These are phyloP conservation scores for Amblyopsis hoosieri DNA, from an alignment of 2,797 vertebrate species.

Conservation along the genomic window DNA sequence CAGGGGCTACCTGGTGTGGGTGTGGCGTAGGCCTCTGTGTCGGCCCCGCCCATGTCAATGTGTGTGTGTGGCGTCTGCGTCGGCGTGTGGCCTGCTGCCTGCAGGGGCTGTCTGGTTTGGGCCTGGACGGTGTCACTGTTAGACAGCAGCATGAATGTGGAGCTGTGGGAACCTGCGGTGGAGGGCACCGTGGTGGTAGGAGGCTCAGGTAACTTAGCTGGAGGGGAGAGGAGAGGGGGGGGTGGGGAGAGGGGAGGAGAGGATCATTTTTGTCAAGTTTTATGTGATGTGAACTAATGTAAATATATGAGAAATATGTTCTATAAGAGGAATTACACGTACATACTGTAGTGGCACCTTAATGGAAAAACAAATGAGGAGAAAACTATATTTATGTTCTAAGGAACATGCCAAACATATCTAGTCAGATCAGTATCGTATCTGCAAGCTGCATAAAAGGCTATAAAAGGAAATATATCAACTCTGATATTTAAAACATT, in stretches of 20 bases:
- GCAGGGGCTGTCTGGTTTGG: background rate
- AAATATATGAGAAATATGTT: background rate
- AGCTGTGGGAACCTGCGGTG: background rate
- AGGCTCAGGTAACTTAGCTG: slow-evolving; percentile 51
- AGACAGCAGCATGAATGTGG: background rate
- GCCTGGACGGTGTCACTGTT: slow-evolving; percentile 13
- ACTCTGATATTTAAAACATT: slow-evolving; percentile 32
- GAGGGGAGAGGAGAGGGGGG: too few relatives aligned
- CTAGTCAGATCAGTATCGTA: background rate
- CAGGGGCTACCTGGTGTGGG: background rate
- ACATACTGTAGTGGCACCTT: slow-evolving; percentile 24
- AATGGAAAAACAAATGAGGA: slow-evolving; percentile 24
- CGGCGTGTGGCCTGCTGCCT: background rate
- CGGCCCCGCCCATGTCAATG: slow-evolving; percentile 1
- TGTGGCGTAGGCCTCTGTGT: slow-evolving; percentile 5
- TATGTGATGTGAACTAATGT: background rate
- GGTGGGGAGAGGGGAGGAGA: too few relatives aligned
- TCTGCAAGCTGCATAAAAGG: background rate
- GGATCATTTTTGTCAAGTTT: too few relatives aligned
- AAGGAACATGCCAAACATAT: slow-evolving; percentile 10
- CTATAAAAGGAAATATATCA: slow-evolving; percentile 54
- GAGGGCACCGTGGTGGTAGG: slow-evolving; percentile 13
- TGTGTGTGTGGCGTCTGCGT: slow-evolving; percentile 15
- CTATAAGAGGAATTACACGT: slow-evolving; percentile 13
- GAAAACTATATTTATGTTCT: slow-evolving; percentile 12